These are phyloP conservation scores for Protobothrops flavoviridis DNA, from an alignment of 2,113 vertebrate species.

Conservation along the genomic window DNA sequence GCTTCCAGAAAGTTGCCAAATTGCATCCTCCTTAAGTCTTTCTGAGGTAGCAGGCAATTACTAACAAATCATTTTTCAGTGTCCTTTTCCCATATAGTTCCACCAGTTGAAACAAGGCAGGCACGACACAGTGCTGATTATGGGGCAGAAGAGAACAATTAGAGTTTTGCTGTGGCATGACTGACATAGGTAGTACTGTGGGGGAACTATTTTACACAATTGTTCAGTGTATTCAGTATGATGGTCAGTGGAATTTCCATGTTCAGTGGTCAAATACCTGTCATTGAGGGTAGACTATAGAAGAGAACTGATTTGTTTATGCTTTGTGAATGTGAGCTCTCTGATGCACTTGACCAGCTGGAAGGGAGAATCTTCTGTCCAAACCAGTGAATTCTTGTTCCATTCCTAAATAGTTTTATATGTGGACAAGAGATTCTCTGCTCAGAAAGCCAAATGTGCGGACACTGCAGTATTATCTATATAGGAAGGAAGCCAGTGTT, in stretches of 20 bases:
- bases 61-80: no score
- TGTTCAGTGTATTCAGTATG: neutral
- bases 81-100: no score
- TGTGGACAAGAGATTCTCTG: neutral
- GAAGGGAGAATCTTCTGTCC: neutral
- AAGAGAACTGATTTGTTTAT: neutral
- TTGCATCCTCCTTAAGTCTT: no score
- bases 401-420: neutral
- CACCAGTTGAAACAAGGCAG: neutral
- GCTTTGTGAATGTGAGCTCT: neutral
- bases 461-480: neutral
- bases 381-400: neutral
- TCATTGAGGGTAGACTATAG: neutral
- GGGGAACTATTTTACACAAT: neutral
- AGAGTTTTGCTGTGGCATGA: neutral
- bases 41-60: no score
- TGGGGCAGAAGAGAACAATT: neutral
- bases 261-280: neutral
- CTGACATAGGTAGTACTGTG: neutral
- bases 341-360: neutral
- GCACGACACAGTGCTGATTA: neutral
- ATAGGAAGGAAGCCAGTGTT: neutral
- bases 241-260: neutral
- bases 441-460: neutral
- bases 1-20: neutral